Evolutionary conservation across 1,140 invertebrate genomes (phyloP).

Genomic region (Cephus cinctus): DNA sequence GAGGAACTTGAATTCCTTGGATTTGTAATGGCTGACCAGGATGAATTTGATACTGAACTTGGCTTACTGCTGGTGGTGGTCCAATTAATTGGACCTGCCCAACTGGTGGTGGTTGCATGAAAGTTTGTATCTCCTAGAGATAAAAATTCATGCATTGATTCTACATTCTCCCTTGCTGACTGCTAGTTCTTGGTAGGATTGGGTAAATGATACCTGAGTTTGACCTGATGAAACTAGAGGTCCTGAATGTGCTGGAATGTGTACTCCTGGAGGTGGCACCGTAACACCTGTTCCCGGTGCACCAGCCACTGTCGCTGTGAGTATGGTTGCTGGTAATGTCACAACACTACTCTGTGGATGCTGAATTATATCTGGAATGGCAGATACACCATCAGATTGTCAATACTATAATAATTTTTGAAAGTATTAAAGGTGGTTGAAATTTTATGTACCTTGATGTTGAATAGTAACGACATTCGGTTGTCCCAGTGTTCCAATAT

Average conservation of each 20-base stretch:
- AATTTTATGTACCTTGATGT: conserved; percentile 46
- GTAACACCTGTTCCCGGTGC: conserved; percentile 37
- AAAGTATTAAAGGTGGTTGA: background rate
- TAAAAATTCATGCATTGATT: background rate
- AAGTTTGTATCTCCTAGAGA: conserved; percentile 46
- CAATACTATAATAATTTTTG: conserved; percentile 12
- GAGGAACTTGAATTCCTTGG: conserved; percentile 37
- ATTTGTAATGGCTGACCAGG: conserved; percentile 50
- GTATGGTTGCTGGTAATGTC: conserved; percentile 48
- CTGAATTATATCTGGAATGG: conserved; percentile 47
- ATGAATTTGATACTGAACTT: conserved; percentile 54
- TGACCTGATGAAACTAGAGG: conserved; percentile 45
- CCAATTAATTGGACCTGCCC: conserved; percentile 51
- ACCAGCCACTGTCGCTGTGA: conserved; percentile 52
- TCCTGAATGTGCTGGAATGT: conserved; percentile 47
- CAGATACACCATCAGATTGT: conserved; percentile 8
- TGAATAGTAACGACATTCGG: conserved; percentile 54
- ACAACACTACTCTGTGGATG: conserved; percentile 53
- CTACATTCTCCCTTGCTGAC: no score
- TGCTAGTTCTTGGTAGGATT: conserved; percentile 13
- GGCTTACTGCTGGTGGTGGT: conserved; percentile 48
- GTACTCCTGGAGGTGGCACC: conserved; percentile 46
- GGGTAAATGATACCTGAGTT: conserved; percentile 39
- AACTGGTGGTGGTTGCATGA: conserved; percentile 45
- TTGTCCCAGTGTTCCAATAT: conserved; percentile 51